These are phyloP conservation scores for Chauna torquata DNA, from an alignment of 2,113 vertebrate genomes.

Conservation along the genomic window DNA sequence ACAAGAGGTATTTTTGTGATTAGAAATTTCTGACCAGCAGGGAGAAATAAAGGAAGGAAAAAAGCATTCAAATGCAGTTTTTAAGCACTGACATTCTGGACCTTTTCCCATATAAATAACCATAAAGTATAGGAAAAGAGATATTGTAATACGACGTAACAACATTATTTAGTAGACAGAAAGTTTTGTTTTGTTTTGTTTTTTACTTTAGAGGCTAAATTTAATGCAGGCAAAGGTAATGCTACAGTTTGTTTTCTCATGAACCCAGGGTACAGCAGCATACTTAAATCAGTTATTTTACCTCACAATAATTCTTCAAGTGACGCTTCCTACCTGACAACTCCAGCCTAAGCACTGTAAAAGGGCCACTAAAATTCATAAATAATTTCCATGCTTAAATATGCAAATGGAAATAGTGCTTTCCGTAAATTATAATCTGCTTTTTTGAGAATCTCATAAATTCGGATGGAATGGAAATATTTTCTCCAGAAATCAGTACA, in stretches of 20 bases:
- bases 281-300: conserved; percentile 10
- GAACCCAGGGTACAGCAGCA: neutral
- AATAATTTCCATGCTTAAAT: conserved; percentile 8
- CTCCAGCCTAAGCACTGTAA: neutral
- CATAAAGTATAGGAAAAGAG: neutral
- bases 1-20: conserved; percentile 31
- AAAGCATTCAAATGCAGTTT: conserved; percentile 1
- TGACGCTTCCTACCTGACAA: neutral
- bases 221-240: neutral
- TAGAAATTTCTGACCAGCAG: conserved; percentile 36
- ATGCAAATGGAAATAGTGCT: neutral
- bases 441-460: conserved; percentile 27
- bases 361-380: neutral
- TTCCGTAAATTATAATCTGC: neutral
- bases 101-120: conserved; percentile 26
- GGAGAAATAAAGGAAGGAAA: conserved; percentile 35
- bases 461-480: conserved; percentile 14
- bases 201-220: neutral
- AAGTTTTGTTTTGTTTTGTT: neutral
- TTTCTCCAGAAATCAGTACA: neutral
- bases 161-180: conserved; percentile 17
- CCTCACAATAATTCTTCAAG: neutral
- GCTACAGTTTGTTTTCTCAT: neutral
- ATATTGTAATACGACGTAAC: neutral
- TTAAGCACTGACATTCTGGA: neutral